A percentile compares a stretch with the other conserved stretches of the same genome.
phyloP scores from a whole-genome alignment of 2,113 vertebrate species.

The Callipepla squamata region DNA sequence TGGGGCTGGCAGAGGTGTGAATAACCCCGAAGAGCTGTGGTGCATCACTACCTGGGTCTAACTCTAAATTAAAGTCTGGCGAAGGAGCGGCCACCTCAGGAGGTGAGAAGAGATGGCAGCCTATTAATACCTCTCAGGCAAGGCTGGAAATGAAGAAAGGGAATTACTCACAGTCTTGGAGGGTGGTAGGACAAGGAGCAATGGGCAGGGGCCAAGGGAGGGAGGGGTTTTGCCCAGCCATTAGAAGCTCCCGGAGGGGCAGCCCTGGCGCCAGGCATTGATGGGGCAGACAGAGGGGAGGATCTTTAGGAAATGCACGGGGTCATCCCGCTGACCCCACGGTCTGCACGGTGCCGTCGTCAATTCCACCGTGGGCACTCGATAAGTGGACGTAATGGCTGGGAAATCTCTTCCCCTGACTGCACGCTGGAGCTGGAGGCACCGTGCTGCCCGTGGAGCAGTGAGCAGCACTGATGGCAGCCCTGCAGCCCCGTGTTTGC shows the following conservation, averaged over 20 bases:
- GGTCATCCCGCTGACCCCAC: constrained; percentile 24
- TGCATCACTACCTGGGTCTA: background rate
- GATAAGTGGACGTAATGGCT: constrained; percentile 36
- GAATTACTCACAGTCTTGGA: constrained; percentile 51
- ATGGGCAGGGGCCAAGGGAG: background rate
- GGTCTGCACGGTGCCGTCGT: constrained; percentile 25
- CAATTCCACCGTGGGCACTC: constrained; percentile 43
- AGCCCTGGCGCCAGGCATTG: background rate
- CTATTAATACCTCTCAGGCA: constrained; percentile 50
- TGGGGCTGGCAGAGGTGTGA: background rate
- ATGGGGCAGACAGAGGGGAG: constrained; percentile 30
- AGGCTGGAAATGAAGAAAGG: constrained; percentile 48
- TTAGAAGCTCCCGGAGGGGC: constrained; percentile 16
- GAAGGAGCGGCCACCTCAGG: constrained; percentile 31
- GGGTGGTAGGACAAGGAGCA: constrained; percentile 8
- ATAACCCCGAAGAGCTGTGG: background rate
- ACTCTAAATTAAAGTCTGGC: constrained; percentile 19
- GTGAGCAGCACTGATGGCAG: background rate
- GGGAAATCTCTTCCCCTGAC: constrained; percentile 37
- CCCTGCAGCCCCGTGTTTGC: background rate
- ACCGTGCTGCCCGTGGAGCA: background rate
- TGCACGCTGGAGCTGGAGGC: background rate
- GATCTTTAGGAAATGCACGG: constrained; percentile 6
- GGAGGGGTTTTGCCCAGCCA: background rate
- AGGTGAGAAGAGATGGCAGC: constrained; percentile 2